Percentiles rank a stretch among this genome's conserved stretches.
These are phyloP conservation scores for Smutsia gigantea DNA, from an alignment of 2,797 vertebrate species.

Conservation along the genomic window DNA sequence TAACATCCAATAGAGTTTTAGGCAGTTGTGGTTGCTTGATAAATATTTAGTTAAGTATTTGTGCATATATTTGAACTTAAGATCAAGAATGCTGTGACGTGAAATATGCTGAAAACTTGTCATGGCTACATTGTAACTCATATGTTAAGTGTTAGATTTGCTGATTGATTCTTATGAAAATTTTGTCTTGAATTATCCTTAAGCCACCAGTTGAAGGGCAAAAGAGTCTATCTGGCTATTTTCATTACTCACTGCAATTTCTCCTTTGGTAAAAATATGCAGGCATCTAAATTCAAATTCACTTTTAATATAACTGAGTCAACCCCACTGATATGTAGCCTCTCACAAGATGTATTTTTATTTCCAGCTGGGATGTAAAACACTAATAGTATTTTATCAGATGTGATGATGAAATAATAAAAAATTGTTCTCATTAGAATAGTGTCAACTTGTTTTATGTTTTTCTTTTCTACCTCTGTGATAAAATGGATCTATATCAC, in stretches of 20 bases:
- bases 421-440: slow-evolving; percentile 28
- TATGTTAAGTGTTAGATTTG: neutral
- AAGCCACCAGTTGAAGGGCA: neutral
- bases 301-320: neutral
- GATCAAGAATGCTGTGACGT: neutral
- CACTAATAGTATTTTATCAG: neutral
- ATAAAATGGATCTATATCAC: neutral
- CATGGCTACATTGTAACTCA: neutral
- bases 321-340: neutral
- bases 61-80: neutral
- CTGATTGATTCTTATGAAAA: neutral
- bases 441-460: neutral
- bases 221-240: neutral
- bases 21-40: neutral
- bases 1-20: neutral
- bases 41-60: neutral
- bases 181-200: neutral
- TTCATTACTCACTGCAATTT: neutral
- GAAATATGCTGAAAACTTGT: neutral
- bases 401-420: slow-evolving; percentile 14
- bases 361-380: neutral
- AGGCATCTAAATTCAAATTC: neutral
- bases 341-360: neutral
- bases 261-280: neutral
- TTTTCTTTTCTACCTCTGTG: neutral